phyloP scores from a whole-genome alignment of 2,888 invertebrate species.

The Epinotia bilunana region DNA sequence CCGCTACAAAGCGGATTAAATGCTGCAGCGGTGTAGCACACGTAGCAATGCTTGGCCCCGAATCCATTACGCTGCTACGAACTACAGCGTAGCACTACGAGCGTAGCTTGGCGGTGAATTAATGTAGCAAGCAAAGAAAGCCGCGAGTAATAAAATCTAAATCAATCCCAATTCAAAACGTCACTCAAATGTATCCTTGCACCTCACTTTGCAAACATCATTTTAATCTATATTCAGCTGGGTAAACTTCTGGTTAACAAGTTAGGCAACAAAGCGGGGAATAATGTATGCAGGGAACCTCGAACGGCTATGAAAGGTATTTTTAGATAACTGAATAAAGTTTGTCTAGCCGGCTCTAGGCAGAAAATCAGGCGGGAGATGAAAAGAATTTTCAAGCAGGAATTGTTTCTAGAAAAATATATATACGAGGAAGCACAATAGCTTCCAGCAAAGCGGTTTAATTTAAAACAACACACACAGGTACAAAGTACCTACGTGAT shows the following conservation, averaged over 20 bases:
- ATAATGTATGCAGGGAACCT: slow-evolving; percentile 30
- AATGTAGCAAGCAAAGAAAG: too few relatives aligned
- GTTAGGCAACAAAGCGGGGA: slow-evolving; percentile 24
- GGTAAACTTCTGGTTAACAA: slow-evolving; percentile 31
- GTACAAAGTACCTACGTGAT: too few relatives aligned
- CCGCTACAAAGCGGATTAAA: too few relatives aligned
- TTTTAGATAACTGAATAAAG: slow-evolving; percentile 34
- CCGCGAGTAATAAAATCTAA: not conserved
- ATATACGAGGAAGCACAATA: too few relatives aligned
- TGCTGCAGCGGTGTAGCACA: too few relatives aligned
- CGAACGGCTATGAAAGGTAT: slow-evolving; percentile 10
- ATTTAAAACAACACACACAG: too few relatives aligned
- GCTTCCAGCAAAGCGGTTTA: too few relatives aligned
- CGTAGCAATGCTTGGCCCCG: too few relatives aligned
- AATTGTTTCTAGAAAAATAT: slow-evolving; percentile 9
- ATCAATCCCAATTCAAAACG: not conserved
- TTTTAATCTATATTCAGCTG: slow-evolving; percentile 21
- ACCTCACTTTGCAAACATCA: slow-evolving; percentile 13
- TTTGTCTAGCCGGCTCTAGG: slow-evolving; percentile 16
- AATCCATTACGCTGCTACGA: too few relatives aligned
- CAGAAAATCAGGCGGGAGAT: not conserved
- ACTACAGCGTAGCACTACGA: too few relatives aligned
- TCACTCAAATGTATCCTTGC: not conserved
- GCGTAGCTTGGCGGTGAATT: too few relatives aligned
- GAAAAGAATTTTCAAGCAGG: slow-evolving; percentile 5